phyloP scores from a whole-genome alignment of 2,797 vertebrate genomes.

The Coendou prehensilis region DNA sequence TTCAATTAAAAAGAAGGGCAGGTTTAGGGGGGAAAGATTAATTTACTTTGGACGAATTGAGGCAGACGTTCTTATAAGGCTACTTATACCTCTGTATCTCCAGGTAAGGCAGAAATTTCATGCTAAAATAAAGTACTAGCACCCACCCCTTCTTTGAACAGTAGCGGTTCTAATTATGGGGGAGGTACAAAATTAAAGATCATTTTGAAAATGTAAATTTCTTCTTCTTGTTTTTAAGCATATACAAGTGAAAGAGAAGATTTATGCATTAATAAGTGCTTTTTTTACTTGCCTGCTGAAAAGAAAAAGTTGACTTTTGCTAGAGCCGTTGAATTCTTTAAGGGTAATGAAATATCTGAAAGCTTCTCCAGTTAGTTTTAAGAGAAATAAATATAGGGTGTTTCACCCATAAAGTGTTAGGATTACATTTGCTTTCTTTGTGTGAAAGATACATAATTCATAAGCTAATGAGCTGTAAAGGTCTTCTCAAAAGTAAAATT shows the following conservation, averaged over 20 bases:
- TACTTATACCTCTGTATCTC: conserved; percentile 53
- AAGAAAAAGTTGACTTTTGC: conserved; percentile 62
- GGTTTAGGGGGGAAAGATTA: conserved; percentile 50
- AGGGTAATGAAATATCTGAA: conserved; percentile 53
- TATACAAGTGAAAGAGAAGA: conserved; percentile 43
- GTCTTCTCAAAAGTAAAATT: conserved; percentile 79
- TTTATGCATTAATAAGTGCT: conserved; percentile 54
- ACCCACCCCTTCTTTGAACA: conserved; percentile 20
- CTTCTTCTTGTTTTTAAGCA: conserved; percentile 53
- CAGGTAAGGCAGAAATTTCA: conserved; percentile 26
- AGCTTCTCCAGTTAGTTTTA: conserved; percentile 70
- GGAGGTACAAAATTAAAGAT: conserved; percentile 62
- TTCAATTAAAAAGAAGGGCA: conserved; percentile 64
- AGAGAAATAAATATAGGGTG: conserved; percentile 70
- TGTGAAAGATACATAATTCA: conserved; percentile 74
- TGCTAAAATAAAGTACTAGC: conserved; percentile 37
- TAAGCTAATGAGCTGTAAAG: conserved; percentile 80
- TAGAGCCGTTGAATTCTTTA: conserved; percentile 74
- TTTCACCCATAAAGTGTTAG: conserved; percentile 56
- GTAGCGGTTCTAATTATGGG: conserved; percentile 58
- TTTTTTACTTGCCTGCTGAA: conserved; percentile 66
- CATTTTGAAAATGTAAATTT: conserved; percentile 68
- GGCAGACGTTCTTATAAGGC: conserved; percentile 40
- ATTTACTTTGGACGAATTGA: conserved; percentile 65
- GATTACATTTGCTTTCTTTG: conserved; percentile 73